These are phyloP conservation scores for Linyphia triangularis DNA, from an alignment of 2,888 invertebrate genomes.

Conservation along the genomic window DNA sequence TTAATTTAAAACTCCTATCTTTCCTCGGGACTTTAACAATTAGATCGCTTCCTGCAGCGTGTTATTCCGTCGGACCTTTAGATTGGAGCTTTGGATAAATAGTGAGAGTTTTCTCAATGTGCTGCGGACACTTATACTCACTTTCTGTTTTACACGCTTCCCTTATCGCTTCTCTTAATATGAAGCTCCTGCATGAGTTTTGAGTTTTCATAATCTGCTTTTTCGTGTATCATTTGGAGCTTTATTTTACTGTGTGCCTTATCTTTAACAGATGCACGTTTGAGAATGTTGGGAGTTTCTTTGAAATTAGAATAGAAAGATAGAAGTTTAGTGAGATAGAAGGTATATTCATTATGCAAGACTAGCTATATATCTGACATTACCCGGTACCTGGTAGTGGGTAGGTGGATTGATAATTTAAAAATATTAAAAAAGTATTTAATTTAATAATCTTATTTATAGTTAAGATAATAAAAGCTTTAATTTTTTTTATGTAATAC, in stretches of 20 bases:
- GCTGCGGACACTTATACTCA: too few relatives aligned
- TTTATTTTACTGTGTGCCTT: background rate
- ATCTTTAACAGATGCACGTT: background rate
- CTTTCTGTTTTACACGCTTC: slow-evolving; percentile 24
- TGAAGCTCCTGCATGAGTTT: slow-evolving; percentile 30
- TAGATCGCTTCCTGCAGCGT: slow-evolving; percentile 7
- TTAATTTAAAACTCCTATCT: slow-evolving; percentile 32
- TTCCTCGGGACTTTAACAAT: background rate
- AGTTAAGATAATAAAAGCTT: too few relatives aligned
- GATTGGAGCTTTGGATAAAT: slow-evolving; percentile 4
- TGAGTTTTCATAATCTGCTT: slow-evolving; percentile 8
- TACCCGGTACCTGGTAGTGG: too few relatives aligned
- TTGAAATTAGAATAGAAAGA: background rate
- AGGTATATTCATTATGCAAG: too few relatives aligned
- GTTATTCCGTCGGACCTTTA: background rate
- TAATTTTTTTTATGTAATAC: too few relatives aligned
- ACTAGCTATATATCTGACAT: too few relatives aligned
- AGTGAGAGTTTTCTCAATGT: slow-evolving; percentile 17
- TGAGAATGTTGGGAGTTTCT: background rate
- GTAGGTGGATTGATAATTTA: too few relatives aligned
- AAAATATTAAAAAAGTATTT: too few relatives aligned
- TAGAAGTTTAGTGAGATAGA: too few relatives aligned
- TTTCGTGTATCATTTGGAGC: background rate
- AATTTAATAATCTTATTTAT: too few relatives aligned
- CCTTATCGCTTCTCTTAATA: slow-evolving; percentile 35